Evolutionary conservation across 1,140 invertebrate genomes (phyloP), one percentile per base, ranked within the genome.

Genomic region (Octopus bimaculoides): DNA sequence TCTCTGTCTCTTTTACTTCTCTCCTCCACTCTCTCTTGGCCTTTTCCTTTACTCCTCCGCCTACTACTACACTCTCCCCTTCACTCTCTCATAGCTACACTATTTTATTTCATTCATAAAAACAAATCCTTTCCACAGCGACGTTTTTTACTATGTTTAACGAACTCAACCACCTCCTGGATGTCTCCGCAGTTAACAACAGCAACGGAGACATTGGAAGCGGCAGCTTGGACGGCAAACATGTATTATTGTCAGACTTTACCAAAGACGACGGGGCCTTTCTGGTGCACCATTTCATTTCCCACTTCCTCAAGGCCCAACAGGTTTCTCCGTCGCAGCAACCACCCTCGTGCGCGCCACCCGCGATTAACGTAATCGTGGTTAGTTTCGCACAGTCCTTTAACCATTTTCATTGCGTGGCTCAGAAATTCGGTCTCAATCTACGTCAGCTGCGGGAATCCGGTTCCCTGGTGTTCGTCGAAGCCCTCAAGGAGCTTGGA

Each of bases 321-420:
- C 8, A 61, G 4, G 4, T 61, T 17, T 61, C 14, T 20, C 26
- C 66, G 17, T 12, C 66, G 26, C 17, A 12, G 8, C 66, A 20
- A 41, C 26, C 26, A 41, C 26, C 26, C 26, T 41, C 26, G 26
- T 41, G 14, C 17, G 4, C 6, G 66, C 17, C 8, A 78, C 53
- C 81, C 55, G 78, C 80, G 2, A 78, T n/a, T n/a, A 52, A 14
- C 12, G 84, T 86, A 5, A 81, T 82, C 69, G 81, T 86, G 9
- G 14, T 86, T 0, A 79, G 81, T 55, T 81, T 86, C 26, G 54
- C 79, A 20, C 85, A 86, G 61, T 82, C 82, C 12, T 85, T 85
- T 41, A 82, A 83, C 73, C 86, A 87, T 84, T 87, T 82, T 75
- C 83, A 81, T 76, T 76, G 80, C 5, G 83, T 87, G 54, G 81